Percentiles rank a stretch among this genome's conserved stretches.
Conservation (phyloP, 2,888 invertebrate genomes). For the Steinernema carpocapsae region DNA sequence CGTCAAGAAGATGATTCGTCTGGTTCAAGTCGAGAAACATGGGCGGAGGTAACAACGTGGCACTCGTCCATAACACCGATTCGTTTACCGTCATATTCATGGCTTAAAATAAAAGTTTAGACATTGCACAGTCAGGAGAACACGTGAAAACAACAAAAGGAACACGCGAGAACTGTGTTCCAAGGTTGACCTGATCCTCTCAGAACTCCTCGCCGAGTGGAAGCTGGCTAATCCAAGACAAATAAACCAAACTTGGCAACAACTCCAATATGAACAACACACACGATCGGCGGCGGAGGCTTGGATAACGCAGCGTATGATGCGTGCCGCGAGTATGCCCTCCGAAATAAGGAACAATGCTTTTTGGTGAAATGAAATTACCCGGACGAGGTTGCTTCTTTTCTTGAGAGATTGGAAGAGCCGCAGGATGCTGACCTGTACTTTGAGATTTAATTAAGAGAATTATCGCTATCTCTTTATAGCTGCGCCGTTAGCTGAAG, state of each 20-base stretch:
- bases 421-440: slow-evolving; percentile 20
- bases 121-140: not conserved
- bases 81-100: slow-evolving; percentile 1
- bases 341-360: slow-evolving; percentile 34
- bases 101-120: not conserved
- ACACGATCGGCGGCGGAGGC: too few species aligned
- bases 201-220: too few species aligned
- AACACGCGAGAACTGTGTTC: too few species aligned
- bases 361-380: slow-evolving; percentile 14
- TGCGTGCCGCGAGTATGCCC: not conserved
- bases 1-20: not conserved
- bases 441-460: slow-evolving; percentile 34
- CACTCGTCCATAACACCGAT: slow-evolving; percentile 1
- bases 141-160: not conserved
- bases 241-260: not conserved
- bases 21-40: not conserved
- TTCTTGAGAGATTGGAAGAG: slow-evolving; percentile 29
- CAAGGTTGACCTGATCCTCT: too few species aligned
- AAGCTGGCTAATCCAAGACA: not conserved
- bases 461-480: slow-evolving; percentile 29
- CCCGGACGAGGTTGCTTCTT: slow-evolving; percentile 26
- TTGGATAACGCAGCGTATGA: too few species aligned
- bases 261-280: too few species aligned
- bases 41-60: not conserved
- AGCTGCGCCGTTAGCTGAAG: not conserved